Base-by-base conservation (phyloP, 2,797 vertebrate species). In the Lagodon rhomboides region DNA sequence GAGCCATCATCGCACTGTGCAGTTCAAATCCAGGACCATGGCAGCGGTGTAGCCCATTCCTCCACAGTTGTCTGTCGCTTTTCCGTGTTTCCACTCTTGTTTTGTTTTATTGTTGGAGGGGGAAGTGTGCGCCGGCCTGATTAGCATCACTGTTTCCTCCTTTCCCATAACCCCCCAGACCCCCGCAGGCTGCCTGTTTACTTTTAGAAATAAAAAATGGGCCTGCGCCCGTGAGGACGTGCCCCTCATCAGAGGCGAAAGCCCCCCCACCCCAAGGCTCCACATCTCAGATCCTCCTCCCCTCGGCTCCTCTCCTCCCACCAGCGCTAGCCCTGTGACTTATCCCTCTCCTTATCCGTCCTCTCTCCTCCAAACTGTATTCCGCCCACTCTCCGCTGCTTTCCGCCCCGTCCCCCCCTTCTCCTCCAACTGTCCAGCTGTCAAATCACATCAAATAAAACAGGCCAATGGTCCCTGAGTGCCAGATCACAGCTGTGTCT, bases 131-230 rank as follows among this genome's bases (percentile, higher is more conserved):
- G 87, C 93, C 81, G 93, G 94, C 92, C 97, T 97, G 98, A 99
- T 99, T 99, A 99, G 96, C 96, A 97, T 96, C 96, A 95, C 96
- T 95, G 97, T 95, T 99, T 99, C 98, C 98, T 99, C 95, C 96
- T 98, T 99, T 99, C 98, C 98, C 98, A 99, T 98, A 99, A 99
- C 98, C 98, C 97, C 95, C 91, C 95, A 96, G 97, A 98, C 97
- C 98, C 97, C 96, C 96, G 92, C 95, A 95, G 96, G 96, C 96
- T 93, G 93, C 97, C 94, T 99, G 98, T 99, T 99, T 99, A 98
- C 97, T 98, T 97, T 98, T 96, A 97, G 95, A 96, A 96, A 96
- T 96, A 98, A 98, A 98, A 98, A 98, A 97, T 97, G 95, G 96
- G 96, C 96, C 96, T 94, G 95, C 95, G 95, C 94, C 93, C 92